These are phyloP conservation scores for Euclidia mi DNA, from an alignment of 2,888 invertebrate species.

Conservation along the genomic window DNA sequence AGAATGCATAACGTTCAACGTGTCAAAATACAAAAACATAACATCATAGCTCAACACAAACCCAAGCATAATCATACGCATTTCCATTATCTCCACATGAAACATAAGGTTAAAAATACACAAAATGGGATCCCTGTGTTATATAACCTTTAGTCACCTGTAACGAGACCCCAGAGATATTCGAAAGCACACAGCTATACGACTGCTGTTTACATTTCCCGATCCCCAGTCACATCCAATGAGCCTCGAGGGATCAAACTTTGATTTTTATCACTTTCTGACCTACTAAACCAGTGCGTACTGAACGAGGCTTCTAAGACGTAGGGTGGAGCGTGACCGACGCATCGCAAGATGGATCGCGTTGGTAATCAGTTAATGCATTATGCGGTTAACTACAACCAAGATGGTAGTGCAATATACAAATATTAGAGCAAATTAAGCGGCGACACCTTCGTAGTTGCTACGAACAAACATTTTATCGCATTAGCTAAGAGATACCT, in stretches of 20 bases:
- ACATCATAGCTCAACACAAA: too few relatives aligned
- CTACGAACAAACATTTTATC: constrained; percentile 40
- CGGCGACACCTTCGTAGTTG: constrained; percentile 59
- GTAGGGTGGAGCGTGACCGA: constrained; percentile 74
- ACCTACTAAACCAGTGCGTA: constrained; percentile 29
- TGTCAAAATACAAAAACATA: too few relatives aligned
- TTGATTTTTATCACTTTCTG: constrained; percentile 7
- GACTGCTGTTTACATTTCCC: neutral
- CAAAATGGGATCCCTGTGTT: neutral
- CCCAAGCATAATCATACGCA: too few relatives aligned
- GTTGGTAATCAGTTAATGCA: constrained; percentile 87
- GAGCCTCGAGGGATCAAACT: constrained; percentile 3
- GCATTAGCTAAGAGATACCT: constrained; percentile 24
- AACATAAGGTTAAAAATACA: neutral
- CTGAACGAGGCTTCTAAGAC: constrained; percentile 63
- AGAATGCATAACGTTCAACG: too few relatives aligned
- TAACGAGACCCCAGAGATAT: constrained; percentile 1
- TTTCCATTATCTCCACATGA: neutral
- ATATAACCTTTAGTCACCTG: neutral
- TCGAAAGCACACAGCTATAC: neutral
- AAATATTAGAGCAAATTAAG: constrained; percentile 80
- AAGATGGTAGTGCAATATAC: constrained; percentile 65
- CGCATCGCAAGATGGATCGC: constrained; percentile 84
- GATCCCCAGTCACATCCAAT: constrained; percentile 1
- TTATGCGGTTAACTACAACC: constrained; percentile 82